Conservation (phyloP, 1,140 invertebrate species). For the Littorina saxatilis region DNA sequence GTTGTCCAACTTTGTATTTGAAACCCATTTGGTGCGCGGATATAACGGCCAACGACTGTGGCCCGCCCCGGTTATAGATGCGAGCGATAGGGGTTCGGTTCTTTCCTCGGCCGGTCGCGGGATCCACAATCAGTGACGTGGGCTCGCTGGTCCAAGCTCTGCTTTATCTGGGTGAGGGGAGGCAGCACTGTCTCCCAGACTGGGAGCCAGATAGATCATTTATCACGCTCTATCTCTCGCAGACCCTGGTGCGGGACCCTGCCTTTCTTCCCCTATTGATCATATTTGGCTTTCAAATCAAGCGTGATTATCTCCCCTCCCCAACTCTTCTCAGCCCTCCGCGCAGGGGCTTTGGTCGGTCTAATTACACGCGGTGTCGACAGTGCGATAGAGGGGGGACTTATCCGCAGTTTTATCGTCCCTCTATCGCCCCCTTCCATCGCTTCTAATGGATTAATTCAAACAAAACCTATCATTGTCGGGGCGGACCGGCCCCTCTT, state of each 20-base stretch:
- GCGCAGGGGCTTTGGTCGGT: constrained; percentile 49
- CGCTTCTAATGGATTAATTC: constrained; percentile 64
- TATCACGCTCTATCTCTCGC: constrained; percentile 55
- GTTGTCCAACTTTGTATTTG: constrained; percentile 60
- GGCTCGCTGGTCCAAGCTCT: constrained; percentile 11
- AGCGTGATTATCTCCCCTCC: constrained; percentile 58
- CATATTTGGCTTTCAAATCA: constrained; percentile 53
- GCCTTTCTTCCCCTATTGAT: constrained; percentile 55
- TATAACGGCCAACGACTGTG: constrained; percentile 50
- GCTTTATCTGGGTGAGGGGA: constrained; percentile 23
- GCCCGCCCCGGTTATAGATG: constrained; percentile 21
- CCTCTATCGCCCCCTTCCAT: constrained; percentile 46
- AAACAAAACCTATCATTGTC: constrained; percentile 61
- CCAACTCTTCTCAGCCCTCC: constrained; percentile 45
- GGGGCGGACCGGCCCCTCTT: constrained; percentile 47
- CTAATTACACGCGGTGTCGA: constrained; percentile 60
- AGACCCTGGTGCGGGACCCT: constrained; percentile 41
- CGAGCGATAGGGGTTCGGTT: constrained; percentile 29
- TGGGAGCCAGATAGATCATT: constrained; percentile 47
- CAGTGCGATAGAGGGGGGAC: constrained; percentile 48
- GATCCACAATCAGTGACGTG: constrained; percentile 36
- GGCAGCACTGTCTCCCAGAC: constrained; percentile 43
- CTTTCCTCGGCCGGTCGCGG: no score
- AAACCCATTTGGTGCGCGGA: constrained; percentile 58
- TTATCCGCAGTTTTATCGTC: constrained; percentile 57